Evolutionary conservation across 2,113 vertebrate genomes (phyloP).

Genomic region (Carassius auratus): DNA sequence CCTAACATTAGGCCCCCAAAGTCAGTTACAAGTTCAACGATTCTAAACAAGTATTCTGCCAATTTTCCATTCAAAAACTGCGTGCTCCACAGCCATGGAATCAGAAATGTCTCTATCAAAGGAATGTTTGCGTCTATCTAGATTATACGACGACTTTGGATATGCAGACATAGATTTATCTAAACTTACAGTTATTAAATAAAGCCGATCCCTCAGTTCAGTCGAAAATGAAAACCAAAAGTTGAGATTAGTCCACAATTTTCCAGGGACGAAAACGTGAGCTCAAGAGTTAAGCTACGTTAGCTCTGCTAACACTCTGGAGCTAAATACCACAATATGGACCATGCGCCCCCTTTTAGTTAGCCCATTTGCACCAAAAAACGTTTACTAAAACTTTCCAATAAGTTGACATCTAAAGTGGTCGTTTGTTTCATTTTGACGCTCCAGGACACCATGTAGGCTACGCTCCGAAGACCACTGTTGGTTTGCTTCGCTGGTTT

Average conservation of each 20-base stretch:
- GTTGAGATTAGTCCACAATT: neutral
- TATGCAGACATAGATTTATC: neutral
- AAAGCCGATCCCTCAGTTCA: neutral
- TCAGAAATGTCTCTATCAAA: neutral
- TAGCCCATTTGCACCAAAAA: neutral
- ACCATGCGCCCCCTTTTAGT: too few species aligned
- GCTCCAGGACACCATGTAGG: constrained; percentile 8
- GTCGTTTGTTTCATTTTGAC: constrained; percentile 30
- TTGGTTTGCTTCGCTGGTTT: constrained; percentile 54
- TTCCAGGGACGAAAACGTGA: neutral
- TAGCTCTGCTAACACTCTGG: too few species aligned
- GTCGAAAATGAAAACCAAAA: neutral
- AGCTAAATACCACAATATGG: too few species aligned
- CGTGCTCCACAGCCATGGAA: too few species aligned
- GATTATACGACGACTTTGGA: neutral
- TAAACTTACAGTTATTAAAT: neutral
- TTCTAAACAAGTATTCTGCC: neutral
- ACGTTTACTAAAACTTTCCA: constrained; percentile 1
- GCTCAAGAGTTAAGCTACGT: neutral
- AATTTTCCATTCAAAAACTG: neutral
- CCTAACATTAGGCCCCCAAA: neutral
- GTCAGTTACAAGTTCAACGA: neutral
- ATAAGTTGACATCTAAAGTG: constrained; percentile 8
- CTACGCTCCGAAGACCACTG: constrained; percentile 34
- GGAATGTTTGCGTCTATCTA: neutral